Evolutionary conservation across 2,113 vertebrate genomes (phyloP).

Genomic region (Tragelaphus scriptus): DNA sequence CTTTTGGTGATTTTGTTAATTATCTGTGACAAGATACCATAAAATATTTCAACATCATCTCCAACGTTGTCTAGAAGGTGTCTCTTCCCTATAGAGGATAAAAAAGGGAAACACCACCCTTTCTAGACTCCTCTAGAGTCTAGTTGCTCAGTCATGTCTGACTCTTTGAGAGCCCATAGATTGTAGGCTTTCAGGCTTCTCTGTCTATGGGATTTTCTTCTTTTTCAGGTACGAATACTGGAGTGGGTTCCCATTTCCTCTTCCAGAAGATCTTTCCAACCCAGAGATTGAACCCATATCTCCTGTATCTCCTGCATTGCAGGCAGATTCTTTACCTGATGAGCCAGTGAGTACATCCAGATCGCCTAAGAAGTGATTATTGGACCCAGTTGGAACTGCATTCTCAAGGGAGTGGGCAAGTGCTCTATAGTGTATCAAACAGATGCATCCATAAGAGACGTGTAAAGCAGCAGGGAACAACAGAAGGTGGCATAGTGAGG

Average conservation of each 20-base stretch:
- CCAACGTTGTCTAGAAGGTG: not conserved
- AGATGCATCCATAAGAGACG: not conserved
- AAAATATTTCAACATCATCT: not conserved
- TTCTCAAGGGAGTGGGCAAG: not conserved
- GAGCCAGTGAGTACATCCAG: not conserved
- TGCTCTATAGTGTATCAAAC: not conserved
- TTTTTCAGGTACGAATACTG: not conserved
- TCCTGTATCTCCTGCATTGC: not conserved
- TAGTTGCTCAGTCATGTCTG: not conserved
- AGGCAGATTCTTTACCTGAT: not conserved
- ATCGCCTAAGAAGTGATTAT: not conserved
- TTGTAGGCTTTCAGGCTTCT: not conserved
- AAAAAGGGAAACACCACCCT: not conserved
- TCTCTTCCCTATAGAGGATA: not conserved
- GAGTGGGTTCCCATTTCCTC: not conserved
- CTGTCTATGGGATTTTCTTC: not conserved
- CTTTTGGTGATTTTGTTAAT: not conserved
- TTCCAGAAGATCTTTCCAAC: not conserved
- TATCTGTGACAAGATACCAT: not conserved
- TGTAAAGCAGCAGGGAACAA: not conserved
- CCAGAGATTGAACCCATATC: not conserved
- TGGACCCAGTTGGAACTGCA: not conserved
- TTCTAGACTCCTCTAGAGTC: not conserved
- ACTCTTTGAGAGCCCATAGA: not conserved
- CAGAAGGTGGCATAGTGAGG: not conserved